Percentiles rank a stretch among this genome's conserved stretches.
Conservation (phyloP, 1,140 invertebrate species). For the Lasaia peninsularis region DNA sequence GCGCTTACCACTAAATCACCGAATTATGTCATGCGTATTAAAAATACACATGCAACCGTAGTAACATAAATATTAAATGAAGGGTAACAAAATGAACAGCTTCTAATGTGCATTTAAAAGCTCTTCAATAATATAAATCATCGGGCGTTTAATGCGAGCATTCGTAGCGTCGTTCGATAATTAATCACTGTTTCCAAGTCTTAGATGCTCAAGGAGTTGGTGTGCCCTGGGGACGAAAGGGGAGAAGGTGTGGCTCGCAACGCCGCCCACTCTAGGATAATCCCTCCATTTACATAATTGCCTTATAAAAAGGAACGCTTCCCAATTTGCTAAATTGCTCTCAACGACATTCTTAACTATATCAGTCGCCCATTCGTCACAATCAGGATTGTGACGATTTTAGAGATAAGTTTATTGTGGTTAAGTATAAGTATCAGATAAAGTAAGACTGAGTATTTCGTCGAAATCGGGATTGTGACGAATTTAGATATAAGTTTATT, state of each 20-base stretch:
- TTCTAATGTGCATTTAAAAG: constrained; percentile 28
- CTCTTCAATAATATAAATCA: constrained; percentile 65
- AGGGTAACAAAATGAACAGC: constrained; percentile 5
- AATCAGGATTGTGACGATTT: constrained; percentile 15
- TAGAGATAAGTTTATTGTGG: background rate
- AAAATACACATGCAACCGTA: too few species aligned
- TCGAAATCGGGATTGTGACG: too few species aligned
- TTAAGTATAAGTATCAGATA: too few species aligned
- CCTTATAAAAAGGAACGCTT: constrained; percentile 73
- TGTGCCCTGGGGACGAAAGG: constrained; percentile 54
- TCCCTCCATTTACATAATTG: constrained; percentile 76
- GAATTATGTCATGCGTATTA: too few species aligned
- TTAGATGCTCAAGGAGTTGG: constrained; percentile 59
- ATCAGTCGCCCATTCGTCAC: constrained; percentile 33
- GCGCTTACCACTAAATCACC: too few species aligned
- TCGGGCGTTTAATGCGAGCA: constrained; percentile 44
- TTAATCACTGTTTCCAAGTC: constrained; percentile 70
- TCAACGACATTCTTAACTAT: constrained; percentile 59
- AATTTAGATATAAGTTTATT: too few species aligned
- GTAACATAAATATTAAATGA: background rate
- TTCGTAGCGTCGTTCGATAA: constrained; percentile 53
- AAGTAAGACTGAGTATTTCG: too few species aligned
- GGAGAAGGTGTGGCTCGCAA: constrained; percentile 60
- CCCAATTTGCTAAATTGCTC: constrained; percentile 75
- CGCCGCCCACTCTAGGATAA: constrained; percentile 68